phyloP scores from a whole-genome alignment of 2,113 vertebrate species.

The Dromas ardeola region DNA sequence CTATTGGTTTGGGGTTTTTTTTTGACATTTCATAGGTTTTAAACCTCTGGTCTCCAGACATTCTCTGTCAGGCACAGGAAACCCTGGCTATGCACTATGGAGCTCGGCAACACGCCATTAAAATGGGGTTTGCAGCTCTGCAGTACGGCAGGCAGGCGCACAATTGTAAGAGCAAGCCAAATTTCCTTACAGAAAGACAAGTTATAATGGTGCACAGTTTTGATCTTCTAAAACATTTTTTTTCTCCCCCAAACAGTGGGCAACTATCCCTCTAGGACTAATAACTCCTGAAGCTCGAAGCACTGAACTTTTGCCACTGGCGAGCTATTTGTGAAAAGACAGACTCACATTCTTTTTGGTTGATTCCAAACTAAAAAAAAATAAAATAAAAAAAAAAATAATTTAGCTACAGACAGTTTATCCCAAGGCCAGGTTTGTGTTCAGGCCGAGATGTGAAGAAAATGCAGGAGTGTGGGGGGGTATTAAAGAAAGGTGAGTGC shows the following conservation, averaged over 20 bases:
- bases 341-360: conserved; percentile 12
- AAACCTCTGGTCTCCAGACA: not conserved
- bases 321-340: conserved; percentile 18
- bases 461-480: not conserved
- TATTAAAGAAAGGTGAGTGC: not conserved
- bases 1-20: not conserved
- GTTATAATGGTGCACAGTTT: not conserved
- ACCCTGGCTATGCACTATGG: not conserved
- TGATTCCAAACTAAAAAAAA: not conserved
- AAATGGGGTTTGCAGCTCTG: not conserved
- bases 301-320: conserved; percentile 46
- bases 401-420: not conserved
- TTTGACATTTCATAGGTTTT: not conserved
- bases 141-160: not conserved
- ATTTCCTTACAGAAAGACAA: not conserved
- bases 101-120: not conserved
- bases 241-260: not conserved
- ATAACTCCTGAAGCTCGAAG: not conserved
- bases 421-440: not conserved
- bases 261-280: conserved; percentile 3
- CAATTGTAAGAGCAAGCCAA: not conserved
- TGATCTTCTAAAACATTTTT: conserved; percentile 15
- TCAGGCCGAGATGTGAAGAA: not conserved
- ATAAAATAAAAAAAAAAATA: too few species aligned
- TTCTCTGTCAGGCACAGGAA: not conserved